Evolutionary conservation across 2,888 invertebrate genomes (phyloP).

Genomic region (Noctuana brunneofusca): DNA sequence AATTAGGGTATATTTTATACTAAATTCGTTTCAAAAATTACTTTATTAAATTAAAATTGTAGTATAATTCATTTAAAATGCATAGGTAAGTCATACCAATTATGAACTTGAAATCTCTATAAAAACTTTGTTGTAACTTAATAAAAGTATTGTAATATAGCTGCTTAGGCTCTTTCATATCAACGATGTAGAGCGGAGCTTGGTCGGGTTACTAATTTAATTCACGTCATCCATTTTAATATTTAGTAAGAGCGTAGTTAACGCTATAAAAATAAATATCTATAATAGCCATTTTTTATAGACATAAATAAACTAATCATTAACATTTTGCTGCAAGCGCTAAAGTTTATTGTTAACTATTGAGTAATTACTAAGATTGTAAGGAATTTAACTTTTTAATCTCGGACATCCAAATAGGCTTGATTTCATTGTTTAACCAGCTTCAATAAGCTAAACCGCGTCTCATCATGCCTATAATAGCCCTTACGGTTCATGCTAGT

Average conservation of each 20-base stretch:
- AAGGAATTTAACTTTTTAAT: neutral
- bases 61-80: too few species aligned
- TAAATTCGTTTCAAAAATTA: too few species aligned
- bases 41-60: too few species aligned
- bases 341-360: neutral
- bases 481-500: neutral
- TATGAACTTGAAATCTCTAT: too few species aligned
- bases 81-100: too few species aligned
- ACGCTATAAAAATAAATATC: too few species aligned
- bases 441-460: neutral
- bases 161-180: neutral
- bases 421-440: neutral
- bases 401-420: slow-evolving; percentile 22
- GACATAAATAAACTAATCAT: neutral
- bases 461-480: slow-evolving; percentile 3
- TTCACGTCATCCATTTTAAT: neutral
- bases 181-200: neutral
- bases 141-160: neutral
- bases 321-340: neutral
- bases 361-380: neutral
- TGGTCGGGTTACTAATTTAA: neutral
- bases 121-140: too few species aligned
- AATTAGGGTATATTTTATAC: neutral
- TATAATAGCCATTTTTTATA: too few species aligned
- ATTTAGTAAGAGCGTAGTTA: neutral